phyloP scores from a whole-genome alignment of 2,888 invertebrate genomes.

The Meandrusa payeni region DNA sequence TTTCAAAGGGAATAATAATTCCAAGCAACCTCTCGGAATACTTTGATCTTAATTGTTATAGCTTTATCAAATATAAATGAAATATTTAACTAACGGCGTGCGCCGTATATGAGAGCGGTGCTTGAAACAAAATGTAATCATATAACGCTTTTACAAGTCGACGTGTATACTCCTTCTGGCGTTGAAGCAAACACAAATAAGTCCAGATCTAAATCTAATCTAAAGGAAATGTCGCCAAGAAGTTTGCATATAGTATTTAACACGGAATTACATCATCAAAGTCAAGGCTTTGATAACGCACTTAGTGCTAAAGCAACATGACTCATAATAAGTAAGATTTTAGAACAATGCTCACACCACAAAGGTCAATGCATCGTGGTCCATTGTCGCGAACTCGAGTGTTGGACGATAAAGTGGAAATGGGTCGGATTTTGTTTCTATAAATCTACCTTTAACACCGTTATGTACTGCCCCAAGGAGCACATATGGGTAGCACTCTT shows the following conservation, averaged over 20 bases:
- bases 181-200: conserved; percentile 11
- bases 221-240: conserved; percentile 8
- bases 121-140: no score
- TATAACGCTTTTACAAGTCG: no score
- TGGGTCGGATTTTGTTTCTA: neutral
- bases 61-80: no score
- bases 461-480: no score
- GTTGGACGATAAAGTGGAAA: conserved; percentile 7
- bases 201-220: conserved; percentile 7
- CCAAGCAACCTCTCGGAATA: no score
- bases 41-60: no score
- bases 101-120: no score
- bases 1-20: no score
- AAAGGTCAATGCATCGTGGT: conserved; percentile 12
- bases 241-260: conserved; percentile 4
- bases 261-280: conserved; percentile 15
- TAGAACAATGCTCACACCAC: conserved; percentile 8
- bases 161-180: no score
- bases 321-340: conserved; percentile 5
- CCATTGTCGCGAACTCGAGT: conserved; percentile 1
- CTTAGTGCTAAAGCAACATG: conserved; percentile 1
- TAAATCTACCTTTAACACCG: no score
- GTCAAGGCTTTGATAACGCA: conserved; percentile 19
- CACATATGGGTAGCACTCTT: no score
- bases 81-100: no score